Conservation (phyloP, 2,113 vertebrate genomes). For the Rhinoptilus africanus region DNA sequence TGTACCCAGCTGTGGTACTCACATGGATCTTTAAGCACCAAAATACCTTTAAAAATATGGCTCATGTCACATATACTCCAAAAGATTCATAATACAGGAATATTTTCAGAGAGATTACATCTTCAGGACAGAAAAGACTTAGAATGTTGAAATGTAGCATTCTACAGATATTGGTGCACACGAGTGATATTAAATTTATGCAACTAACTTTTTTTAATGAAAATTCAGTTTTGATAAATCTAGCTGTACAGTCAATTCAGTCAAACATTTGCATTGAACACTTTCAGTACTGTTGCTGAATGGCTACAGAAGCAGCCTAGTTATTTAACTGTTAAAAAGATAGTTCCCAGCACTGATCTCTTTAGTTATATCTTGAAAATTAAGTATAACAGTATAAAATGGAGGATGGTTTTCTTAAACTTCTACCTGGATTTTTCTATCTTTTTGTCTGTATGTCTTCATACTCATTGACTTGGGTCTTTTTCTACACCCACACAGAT, state of each 20-base stretch:
- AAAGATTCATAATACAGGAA: neutral
- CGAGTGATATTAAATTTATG: neutral
- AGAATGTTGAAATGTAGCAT: neutral
- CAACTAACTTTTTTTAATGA: neutral
- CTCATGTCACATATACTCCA: neutral
- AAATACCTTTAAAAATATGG: neutral
- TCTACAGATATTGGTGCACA: neutral
- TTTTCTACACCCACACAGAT: neutral
- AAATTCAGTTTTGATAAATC: neutral
- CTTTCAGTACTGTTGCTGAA: neutral
- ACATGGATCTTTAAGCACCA: neutral
- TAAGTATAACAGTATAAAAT: neutral
- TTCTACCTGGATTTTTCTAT: rapidly evolving
- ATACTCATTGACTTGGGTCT: neutral
- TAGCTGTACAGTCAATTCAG: neutral
- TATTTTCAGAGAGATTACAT: neutral
- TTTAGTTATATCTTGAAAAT: neutral
- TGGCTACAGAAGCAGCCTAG: neutral
- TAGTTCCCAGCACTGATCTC: neutral
- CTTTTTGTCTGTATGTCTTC: neutral
- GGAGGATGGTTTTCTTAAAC: neutral
- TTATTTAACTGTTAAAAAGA: neutral
- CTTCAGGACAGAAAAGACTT: neutral
- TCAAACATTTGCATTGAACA: neutral
- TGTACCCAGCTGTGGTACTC: neutral